Percentiles rank a stretch among this genome's conserved stretches.
phyloP scores from a whole-genome alignment of 1,140 invertebrate species.

The Zaprionus vittiger region DNA sequence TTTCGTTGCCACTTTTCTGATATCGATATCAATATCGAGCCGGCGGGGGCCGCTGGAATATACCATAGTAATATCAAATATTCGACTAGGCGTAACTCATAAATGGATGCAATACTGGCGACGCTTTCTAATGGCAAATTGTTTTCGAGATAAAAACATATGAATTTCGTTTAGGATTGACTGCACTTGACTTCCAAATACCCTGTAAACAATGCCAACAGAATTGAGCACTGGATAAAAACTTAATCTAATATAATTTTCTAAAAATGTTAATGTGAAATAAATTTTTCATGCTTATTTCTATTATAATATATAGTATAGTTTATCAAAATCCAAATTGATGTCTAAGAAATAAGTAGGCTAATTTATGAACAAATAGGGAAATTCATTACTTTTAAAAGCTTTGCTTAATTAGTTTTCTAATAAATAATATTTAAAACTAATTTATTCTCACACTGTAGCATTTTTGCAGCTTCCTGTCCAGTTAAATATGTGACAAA shows the following conservation, averaged over 20 bases:
- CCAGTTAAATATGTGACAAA: neutral
- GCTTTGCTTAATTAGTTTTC: too few species aligned
- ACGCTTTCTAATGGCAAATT: conserved; percentile 6
- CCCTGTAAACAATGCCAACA: too few species aligned
- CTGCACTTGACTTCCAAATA: neutral
- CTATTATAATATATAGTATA: too few species aligned
- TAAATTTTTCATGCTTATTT: too few species aligned
- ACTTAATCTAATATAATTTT: too few species aligned
- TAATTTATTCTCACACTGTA: neutral
- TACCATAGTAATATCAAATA: conserved; percentile 18
- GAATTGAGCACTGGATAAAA: too few species aligned
- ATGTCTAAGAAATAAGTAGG: too few species aligned
- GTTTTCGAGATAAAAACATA: conserved; percentile 6
- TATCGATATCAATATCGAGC: conserved; percentile 34
- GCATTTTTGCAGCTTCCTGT: neutral
- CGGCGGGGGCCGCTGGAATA: neutral
- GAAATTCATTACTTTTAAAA: too few species aligned
- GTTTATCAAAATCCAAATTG: too few species aligned
- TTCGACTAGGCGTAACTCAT: conserved; percentile 1
- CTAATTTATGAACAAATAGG: too few species aligned
- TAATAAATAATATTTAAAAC: too few species aligned
- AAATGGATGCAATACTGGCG: neutral
- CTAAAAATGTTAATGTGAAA: too few species aligned
- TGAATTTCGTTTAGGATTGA: neutral
- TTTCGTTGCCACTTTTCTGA: conserved; percentile 21